Conservation (phyloP, 2,797 vertebrate species). For the Myioborus miniatus region DNA sequence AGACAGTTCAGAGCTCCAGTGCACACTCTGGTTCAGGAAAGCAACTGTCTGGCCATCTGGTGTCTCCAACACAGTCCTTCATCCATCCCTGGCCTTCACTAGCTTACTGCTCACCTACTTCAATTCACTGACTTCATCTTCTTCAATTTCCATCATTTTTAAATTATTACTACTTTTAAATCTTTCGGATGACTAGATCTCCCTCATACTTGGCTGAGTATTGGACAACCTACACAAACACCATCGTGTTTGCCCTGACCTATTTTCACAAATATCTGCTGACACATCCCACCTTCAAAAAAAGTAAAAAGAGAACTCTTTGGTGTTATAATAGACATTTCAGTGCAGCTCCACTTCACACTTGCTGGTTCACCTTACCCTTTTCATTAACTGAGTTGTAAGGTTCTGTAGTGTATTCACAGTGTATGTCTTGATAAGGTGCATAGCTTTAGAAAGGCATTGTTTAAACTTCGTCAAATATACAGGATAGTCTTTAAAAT, state of each 20-base stretch:
- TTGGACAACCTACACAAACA: neutral
- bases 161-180: neutral
- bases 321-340: neutral
- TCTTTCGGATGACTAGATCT: neutral
- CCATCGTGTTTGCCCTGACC: neutral
- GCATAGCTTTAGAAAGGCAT: slow-evolving; percentile 97
- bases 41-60: neutral
- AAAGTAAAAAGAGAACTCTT: neutral
- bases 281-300: neutral
- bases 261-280: neutral
- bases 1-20: neutral
- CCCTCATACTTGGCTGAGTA: neutral
- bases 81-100: neutral
- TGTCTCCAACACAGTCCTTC: neutral
- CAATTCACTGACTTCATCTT: neutral
- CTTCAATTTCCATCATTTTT: neutral
- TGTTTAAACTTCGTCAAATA: slow-evolving; percentile 94
- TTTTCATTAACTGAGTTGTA: slow-evolving; percentile 91
- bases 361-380: slow-evolving; percentile 79
- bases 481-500: slow-evolving; percentile 96
- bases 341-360: neutral
- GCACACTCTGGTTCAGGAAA: neutral
- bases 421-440: slow-evolving; percentile 93
- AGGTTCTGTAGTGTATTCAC: slow-evolving; percentile 94
- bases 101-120: neutral